These are phyloP conservation scores for Barypeithes pellucidus DNA, from an alignment of 2,888 invertebrate species.

Conservation along the genomic window DNA sequence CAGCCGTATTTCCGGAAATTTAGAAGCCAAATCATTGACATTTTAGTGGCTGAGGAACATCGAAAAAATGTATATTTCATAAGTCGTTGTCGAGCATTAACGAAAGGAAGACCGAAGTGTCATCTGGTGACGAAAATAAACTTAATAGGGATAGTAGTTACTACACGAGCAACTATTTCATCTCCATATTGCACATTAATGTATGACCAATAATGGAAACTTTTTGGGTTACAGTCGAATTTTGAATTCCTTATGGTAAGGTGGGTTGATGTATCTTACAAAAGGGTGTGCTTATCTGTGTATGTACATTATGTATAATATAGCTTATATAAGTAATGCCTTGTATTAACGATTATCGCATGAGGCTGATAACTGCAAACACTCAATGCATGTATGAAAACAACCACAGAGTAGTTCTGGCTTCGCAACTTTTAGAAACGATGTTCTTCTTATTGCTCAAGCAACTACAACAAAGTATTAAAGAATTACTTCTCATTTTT, in stretches of 20 bases:
- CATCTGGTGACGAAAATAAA: constrained; percentile 70
- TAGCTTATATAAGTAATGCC: constrained; percentile 5
- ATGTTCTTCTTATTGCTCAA: no score
- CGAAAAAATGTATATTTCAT: constrained; percentile 64
- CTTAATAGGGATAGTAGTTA: constrained; percentile 66
- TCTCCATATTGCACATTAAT: constrained; percentile 63
- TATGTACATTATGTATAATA: constrained; percentile 57
- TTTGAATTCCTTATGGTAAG: constrained; percentile 59
- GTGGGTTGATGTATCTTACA: constrained; percentile 59
- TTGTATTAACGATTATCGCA: not conserved
- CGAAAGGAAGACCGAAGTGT: constrained; percentile 70
- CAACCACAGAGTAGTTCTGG: no score
- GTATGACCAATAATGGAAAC: constrained; percentile 58
- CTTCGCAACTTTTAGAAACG: no score
- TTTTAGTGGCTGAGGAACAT: constrained; percentile 63
- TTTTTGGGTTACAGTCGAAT: constrained; percentile 58
- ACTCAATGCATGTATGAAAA: not conserved
- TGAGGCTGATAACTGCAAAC: not conserved
- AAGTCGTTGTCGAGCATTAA: constrained; percentile 69
- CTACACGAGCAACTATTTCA: constrained; percentile 48
- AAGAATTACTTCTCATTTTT: no score
- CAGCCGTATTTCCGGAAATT: constrained; percentile 70
- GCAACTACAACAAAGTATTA: no score
- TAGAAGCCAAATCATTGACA: constrained; percentile 68
- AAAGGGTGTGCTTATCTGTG: constrained; percentile 63